Conservation (phyloP, 2,113 vertebrate species). For the Aythya baeri region DNA sequence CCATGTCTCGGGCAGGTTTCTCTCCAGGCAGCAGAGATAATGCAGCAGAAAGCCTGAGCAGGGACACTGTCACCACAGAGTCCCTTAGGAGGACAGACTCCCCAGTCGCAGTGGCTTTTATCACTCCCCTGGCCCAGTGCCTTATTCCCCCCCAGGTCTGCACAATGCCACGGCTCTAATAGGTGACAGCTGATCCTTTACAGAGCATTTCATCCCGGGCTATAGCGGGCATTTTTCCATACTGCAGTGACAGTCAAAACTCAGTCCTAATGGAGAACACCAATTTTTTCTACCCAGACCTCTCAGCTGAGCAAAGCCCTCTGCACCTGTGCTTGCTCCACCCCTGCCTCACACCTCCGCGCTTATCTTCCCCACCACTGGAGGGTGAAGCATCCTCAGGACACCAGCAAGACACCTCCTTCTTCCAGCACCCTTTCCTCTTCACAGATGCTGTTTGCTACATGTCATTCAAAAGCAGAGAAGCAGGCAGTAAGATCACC, state of each 20-base stretch:
- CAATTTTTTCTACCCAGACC: not conserved
- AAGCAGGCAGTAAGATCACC: conserved; percentile 27
- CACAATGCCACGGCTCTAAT: not conserved
- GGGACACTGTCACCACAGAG: accelerated
- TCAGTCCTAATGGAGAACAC: not conserved
- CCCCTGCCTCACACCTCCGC: not conserved
- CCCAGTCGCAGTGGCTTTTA: not conserved
- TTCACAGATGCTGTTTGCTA: not conserved
- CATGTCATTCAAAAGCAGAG: conserved; percentile 33
- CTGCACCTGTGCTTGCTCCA: not conserved
- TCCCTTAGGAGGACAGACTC: not conserved
- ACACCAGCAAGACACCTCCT: not conserved
- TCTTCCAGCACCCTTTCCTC: not conserved
- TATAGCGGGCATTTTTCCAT: not conserved
- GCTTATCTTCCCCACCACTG: not conserved
- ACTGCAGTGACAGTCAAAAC: not conserved
- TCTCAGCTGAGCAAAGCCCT: not conserved
- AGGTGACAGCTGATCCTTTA: not conserved
- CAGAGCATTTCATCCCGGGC: not conserved
- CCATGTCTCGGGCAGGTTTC: not conserved
- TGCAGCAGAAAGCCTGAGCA: not conserved
- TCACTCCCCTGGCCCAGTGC: not conserved
- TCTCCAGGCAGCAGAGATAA: not conserved
- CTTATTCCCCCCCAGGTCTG: not conserved
- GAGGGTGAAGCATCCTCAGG: not conserved